Percentiles rank a stretch among this genome's conserved stretches.
Conservation (phyloP, 2,888 invertebrate genomes). For the Drosophila nr. perissopoda region DNA sequence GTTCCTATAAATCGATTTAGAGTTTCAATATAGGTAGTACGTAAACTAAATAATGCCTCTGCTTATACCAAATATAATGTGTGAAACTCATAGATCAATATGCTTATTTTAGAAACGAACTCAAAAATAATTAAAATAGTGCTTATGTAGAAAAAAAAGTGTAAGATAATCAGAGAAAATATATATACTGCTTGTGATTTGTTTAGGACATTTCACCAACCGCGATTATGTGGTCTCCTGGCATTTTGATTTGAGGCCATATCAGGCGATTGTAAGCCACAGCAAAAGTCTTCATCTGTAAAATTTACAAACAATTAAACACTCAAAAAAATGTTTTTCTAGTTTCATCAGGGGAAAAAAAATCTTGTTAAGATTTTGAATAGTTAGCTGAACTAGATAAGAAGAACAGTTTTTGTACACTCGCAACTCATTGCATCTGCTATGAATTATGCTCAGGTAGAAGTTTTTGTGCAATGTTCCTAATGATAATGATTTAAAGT, state of each 20-base stretch:
- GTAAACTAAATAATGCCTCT: not conserved
- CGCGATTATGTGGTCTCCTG: slow-evolving; percentile 85
- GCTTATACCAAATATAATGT: slow-evolving; percentile 7
- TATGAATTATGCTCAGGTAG: not conserved
- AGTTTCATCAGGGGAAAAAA: not conserved
- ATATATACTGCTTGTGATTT: slow-evolving; percentile 30
- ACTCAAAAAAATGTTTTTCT: not conserved
- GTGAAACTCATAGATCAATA: slow-evolving; percentile 16
- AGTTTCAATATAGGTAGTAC: not conserved
- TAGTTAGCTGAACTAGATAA: not conserved
- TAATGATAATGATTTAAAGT: not conserved
- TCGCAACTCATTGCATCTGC: not conserved
- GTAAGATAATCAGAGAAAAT: not conserved
- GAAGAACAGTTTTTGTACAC: not conserved
- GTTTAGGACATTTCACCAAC: slow-evolving; percentile 77
- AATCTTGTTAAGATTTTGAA: not conserved
- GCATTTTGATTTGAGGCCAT: slow-evolving; percentile 89
- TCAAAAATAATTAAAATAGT: not conserved
- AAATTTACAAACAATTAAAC: slow-evolving; percentile 60
- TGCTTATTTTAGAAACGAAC: not conserved
- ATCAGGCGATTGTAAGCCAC: slow-evolving; percentile 92
- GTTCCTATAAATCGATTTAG: slow-evolving; percentile 88
- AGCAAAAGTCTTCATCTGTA: slow-evolving; percentile 96
- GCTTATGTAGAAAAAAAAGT: not conserved
- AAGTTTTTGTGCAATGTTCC: not conserved